Evolutionary conservation across 2,113 vertebrate species (phyloP).

Genomic region (Chunga burmeisteri): DNA sequence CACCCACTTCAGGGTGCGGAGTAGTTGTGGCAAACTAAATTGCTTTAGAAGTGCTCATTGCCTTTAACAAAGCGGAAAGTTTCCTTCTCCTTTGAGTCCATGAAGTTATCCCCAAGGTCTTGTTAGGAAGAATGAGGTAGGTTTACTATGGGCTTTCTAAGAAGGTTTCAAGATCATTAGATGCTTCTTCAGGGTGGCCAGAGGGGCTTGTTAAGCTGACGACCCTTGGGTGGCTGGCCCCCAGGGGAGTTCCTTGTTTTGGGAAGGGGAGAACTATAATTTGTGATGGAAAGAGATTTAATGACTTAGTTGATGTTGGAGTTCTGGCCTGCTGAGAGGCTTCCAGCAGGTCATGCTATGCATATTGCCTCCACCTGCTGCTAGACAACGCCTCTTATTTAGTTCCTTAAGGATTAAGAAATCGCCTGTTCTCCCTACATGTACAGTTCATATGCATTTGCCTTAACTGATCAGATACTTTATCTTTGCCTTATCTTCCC

Average conservation of each 20-base stretch:
- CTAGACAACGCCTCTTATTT: neutral
- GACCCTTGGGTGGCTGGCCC: neutral
- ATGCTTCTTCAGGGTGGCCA: neutral
- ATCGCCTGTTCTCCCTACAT: neutral
- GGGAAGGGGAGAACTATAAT: neutral
- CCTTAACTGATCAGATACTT: neutral
- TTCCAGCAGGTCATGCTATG: neutral
- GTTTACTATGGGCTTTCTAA: neutral
- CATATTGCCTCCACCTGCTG: neutral
- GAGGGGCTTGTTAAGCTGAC: slow-evolving; percentile 1
- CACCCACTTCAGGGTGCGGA: neutral
- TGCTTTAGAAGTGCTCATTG: neutral
- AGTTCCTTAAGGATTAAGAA: neutral
- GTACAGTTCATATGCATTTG: neutral
- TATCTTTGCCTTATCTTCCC: neutral
- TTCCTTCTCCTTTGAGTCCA: neutral
- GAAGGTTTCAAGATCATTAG: neutral
- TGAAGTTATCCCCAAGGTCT: slow-evolving; percentile 2
- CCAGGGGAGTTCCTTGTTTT: neutral
- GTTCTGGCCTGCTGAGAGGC: neutral
- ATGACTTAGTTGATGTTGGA: neutral
- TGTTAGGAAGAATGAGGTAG: neutral
- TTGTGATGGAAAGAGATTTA: neutral
- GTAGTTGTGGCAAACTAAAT: neutral
- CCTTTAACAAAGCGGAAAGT: neutral